Evolutionary conservation across 2,113 vertebrate genomes (phyloP).

Genomic region (Macquaria australasica): DNA sequence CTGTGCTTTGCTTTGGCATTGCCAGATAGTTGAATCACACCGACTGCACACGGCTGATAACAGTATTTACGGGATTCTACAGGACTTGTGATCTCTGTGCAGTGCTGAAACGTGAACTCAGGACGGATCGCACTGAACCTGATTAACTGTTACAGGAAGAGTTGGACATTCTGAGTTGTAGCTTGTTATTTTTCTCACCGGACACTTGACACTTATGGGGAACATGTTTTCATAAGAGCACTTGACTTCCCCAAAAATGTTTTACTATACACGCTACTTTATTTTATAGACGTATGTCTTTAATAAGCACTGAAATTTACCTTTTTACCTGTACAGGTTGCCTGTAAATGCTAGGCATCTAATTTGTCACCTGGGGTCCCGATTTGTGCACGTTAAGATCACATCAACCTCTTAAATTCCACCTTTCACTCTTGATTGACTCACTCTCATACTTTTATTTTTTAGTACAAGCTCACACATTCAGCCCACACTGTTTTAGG

Average conservation of each 20-base stretch:
- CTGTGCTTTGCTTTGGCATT: not conserved
- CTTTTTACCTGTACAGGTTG: not conserved
- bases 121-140: conserved; percentile 32
- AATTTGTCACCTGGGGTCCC: not conserved
- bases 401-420: not conserved
- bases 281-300: not conserved
- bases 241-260: conserved; percentile 11
- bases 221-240: not conserved
- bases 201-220: conserved; percentile 14
- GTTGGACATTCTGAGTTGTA: conserved; percentile 44
- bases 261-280: not conserved
- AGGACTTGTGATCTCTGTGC: conserved; percentile 10
- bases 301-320: not conserved
- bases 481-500: conserved; percentile 54
- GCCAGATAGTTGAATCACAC: conserved; percentile 16
- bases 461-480: conserved; percentile 44
- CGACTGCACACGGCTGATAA: conserved; percentile 8
- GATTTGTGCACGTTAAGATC: not conserved
- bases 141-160: conserved; percentile 52
- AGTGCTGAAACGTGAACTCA: conserved; percentile 35
- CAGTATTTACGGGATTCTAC: conserved; percentile 12
- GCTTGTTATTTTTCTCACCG: conserved; percentile 50
- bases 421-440: conserved; percentile 28
- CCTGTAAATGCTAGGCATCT: not conserved
- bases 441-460: conserved; percentile 23